phyloP scores from a whole-genome alignment of 2,113 vertebrate species.

The Rhinolophus sinicus region DNA sequence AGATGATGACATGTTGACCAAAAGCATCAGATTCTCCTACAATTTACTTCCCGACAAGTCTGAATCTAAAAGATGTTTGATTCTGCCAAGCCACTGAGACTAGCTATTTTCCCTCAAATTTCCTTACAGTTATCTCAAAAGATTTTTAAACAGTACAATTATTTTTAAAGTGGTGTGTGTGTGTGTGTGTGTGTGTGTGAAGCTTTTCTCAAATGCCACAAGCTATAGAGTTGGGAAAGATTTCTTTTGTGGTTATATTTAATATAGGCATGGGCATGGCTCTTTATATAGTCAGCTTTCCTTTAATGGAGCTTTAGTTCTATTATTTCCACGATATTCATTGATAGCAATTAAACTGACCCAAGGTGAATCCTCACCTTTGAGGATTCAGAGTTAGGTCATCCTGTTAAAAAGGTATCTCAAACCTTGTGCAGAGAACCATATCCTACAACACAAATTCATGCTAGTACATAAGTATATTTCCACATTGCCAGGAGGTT shows the following conservation, averaged over 20 bases:
- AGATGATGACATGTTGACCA: slow-evolving; percentile 4
- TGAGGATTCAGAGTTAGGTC: not conserved
- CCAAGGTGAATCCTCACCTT: not conserved
- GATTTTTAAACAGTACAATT: not conserved
- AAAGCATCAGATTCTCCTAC: not conserved
- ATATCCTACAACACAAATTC: not conserved
- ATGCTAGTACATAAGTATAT: not conserved
- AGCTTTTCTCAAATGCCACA: slow-evolving; percentile 5
- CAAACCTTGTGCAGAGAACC: not conserved
- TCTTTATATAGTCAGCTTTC: not conserved
- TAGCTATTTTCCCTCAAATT: not conserved
- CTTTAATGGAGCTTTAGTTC: not conserved
- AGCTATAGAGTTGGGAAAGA: not conserved
- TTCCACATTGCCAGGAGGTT: not conserved
- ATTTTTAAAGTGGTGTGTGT: not conserved
- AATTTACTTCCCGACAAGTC: not conserved
- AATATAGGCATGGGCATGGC: not conserved
- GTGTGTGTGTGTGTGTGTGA: not conserved
- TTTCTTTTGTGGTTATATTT: not conserved
- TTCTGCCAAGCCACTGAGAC: not conserved
- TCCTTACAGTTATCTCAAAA: not conserved
- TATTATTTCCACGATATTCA: not conserved
- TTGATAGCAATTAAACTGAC: not conserved
- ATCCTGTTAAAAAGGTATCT: not conserved
- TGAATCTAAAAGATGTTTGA: slow-evolving; percentile 1